Base-by-base conservation (phyloP, 2,888 invertebrate genomes). In the Epirrhoe tristata region DNA sequence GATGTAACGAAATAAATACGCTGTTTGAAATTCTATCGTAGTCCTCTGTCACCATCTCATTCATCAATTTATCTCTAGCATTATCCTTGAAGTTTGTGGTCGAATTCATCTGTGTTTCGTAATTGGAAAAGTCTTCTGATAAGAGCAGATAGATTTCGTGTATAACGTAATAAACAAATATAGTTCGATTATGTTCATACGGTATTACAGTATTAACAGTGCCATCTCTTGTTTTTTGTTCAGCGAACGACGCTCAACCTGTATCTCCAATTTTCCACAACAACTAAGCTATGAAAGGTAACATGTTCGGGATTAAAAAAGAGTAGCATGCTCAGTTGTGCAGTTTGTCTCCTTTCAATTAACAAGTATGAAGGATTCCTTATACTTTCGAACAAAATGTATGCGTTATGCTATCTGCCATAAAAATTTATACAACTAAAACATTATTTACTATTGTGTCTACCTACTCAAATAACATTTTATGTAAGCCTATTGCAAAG, bases 221-320 rank as follows among this genome's bases (percentile, higher is more conserved):
- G 78, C 78, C 73, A 78, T 76, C 74, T 75, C 69, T 74, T 78
- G 69, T 81, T 79, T 79, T 74, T 82, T 81, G 76, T 74, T 73
- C 71, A 73, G 67, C 75, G 78, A 79, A 80, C 56, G 79, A 79
- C 43, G 79, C 80, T 80, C 79, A 76, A 81, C 81, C 76, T 80
- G 82, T 81, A 76, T 69, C 75, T 71, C 68, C 81, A 69, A 74
- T 76, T 72, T 74, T 71, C 73, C 77, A 74, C 80, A 81, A 85
- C 83, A 82, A 70, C 75, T 76, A 76, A 83, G 84, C 76, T 77
- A 90, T 88, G 87, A 90, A 90, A 90, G 90, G 90, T 90, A n/a
- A 90, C 73, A 66, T 64, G 69, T 56, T 71, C 53, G 66, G 56
- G 68, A 43, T 57, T 53, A 61, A 58, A 73, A 64, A 68, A 63